Base-by-base conservation (phyloP, 2,113 vertebrate genomes). In the Martes martes region DNA sequence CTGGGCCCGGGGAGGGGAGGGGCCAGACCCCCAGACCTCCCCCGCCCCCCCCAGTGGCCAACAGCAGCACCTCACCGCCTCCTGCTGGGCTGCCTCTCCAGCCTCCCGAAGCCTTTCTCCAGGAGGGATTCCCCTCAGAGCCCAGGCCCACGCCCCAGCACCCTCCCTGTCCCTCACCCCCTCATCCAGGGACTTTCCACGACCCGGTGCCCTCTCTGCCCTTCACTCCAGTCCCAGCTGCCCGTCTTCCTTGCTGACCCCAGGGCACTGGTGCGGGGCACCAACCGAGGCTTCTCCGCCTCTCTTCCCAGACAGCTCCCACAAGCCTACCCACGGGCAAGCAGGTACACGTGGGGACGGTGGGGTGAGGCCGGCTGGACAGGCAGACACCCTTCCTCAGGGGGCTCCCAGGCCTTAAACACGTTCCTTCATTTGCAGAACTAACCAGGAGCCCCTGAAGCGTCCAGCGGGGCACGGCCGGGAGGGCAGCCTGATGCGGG, bases 281-380 rank as follows among this genome's bases (percentile, higher is more conserved):
- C 65, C n/a, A 47, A 5, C 26, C 11, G 28, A 4, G 6, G 55
- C 57, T 91, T 71, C 61, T 71, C 87, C 2, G 21, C 21, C 1
- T 31, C n/a, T 95, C 74, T 31, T 52, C 6, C 39, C 26, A 21
- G 31, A 42, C 36, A 73, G 59, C 3, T 18, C 59, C 23, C 55
- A 31, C 19, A 31, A 76, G 39, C n/a, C 73, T 55, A 28, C 36
- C 33, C 11, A 4, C 13, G 36, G 11, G 36, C 9, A 26, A 7
- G 65, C 6, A 7, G 61, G 67, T 55, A 31, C 16, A 15, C 14
- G 3, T 7, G 13, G 23, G 76, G 19, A 1, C 1, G 6, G 14
- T 0, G 19, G 63, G 36, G 42, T 4, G 4, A 73, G 55, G 57
- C 52, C 28, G 4, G 11, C 11, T 6, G 23, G 14, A 11, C 7